Conservation (phyloP, 2,888 invertebrate genomes). For the Axea sp. region DNA sequence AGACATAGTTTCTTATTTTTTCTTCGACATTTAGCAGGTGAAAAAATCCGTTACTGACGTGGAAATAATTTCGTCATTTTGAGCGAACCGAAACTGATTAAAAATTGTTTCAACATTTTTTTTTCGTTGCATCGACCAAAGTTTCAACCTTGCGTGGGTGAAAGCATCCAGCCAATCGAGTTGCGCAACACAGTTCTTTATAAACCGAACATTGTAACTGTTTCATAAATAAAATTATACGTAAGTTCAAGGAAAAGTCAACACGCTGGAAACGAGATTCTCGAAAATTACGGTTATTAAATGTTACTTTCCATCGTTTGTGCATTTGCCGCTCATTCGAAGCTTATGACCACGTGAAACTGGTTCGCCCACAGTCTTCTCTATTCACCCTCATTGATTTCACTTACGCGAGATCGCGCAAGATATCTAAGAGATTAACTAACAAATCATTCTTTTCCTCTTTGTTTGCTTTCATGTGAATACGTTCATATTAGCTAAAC, state of each 20-base stretch:
- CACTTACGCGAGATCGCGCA: constrained; percentile 56
- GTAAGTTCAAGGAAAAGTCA: constrained; percentile 59
- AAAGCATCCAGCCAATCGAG: constrained; percentile 23
- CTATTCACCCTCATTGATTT: constrained; percentile 63
- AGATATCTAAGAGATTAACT: constrained; percentile 54
- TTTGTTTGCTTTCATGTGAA: no score
- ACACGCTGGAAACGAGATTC: constrained; percentile 47
- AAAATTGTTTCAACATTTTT: no score
- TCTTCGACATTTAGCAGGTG: no score
- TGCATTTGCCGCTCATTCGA: constrained; percentile 60
- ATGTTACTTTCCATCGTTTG: constrained; percentile 58
- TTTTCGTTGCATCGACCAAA: no score
- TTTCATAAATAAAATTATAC: constrained; percentile 34
- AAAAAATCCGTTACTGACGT: no score
- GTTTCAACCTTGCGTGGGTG: constrained; percentile 27
- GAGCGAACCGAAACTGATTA: no score
- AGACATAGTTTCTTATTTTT: no score
- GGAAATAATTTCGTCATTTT: no score
- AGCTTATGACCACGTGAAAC: constrained; percentile 66
- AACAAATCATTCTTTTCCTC: constrained; percentile 42
- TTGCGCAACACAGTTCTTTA: constrained; percentile 27
- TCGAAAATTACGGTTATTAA: constrained; percentile 59
- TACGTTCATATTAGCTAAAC: no score
- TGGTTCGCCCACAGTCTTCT: constrained; percentile 71
- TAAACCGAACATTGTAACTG: constrained; percentile 25